A percentile compares a stretch with the other conserved stretches of the same genome.
Evolutionary conservation across 2,888 invertebrate species (phyloP).

Genomic region (Vesta saturnalis): DNA sequence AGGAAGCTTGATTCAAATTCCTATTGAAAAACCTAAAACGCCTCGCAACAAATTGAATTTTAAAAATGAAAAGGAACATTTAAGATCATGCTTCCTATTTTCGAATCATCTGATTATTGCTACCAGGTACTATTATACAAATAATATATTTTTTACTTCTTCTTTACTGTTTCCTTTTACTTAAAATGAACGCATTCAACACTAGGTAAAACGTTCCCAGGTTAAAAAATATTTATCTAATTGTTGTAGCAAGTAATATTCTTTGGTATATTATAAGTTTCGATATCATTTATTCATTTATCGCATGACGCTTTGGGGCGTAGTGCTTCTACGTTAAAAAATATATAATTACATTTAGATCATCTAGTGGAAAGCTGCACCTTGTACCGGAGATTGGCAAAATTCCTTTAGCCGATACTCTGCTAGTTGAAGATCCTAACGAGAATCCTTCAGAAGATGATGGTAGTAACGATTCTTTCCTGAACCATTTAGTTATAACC

Average conservation of each 20-base stretch:
- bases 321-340: too few species aligned
- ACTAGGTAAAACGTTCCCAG: too few species aligned
- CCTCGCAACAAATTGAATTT: slow-evolving; percentile 71
- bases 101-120: slow-evolving; percentile 90
- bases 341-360: slow-evolving; percentile 58
- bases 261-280: too few species aligned
- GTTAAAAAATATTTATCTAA: too few species aligned
- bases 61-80: slow-evolving; percentile 73
- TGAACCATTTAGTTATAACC: too few species aligned
- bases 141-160: too few species aligned
- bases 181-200: too few species aligned
- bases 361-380: slow-evolving; percentile 86
- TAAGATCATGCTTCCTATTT: slow-evolving; percentile 89
- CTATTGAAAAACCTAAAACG: slow-evolving; percentile 68
- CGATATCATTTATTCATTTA: too few species aligned
- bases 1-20: slow-evolving; percentile 82
- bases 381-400: slow-evolving; percentile 84
- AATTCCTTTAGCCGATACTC: slow-evolving; percentile 83
- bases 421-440: slow-evolving; percentile 86
- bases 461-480: slow-evolving; percentile 61
- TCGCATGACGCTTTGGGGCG: too few species aligned
- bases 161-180: too few species aligned
- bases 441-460: slow-evolving; percentile 74
- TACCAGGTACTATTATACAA: too few species aligned
- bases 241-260: too few species aligned